Conservation (phyloP, 2,797 vertebrate species). For the Eutrigla gurnardus region DNA sequence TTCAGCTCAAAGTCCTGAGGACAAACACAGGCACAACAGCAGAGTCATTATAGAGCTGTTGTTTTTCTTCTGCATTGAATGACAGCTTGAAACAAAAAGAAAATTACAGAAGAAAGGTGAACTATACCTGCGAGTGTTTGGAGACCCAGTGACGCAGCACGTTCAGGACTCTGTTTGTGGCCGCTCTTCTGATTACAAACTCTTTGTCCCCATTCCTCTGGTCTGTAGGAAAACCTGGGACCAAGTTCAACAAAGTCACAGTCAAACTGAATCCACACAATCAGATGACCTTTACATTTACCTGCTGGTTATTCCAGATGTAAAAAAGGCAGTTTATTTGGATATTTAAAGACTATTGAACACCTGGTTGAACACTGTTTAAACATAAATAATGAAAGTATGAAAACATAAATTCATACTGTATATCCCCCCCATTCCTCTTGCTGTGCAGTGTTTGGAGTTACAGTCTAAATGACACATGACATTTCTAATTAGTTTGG, state of each 20-base stretch:
- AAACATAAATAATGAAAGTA: neutral
- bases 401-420: neutral
- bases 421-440: neutral
- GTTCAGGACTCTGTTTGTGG: slow-evolving; percentile 96
- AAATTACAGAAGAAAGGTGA: neutral
- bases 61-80: neutral
- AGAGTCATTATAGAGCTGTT: slow-evolving; percentile 23
- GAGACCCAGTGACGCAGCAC: slow-evolving; percentile 98
- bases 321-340: neutral
- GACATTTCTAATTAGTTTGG: neutral
- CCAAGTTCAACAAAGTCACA: slow-evolving; percentile 11
- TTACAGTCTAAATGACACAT: neutral
- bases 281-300: neutral
- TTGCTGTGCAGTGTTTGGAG: no score
- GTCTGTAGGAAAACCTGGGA: slow-evolving; percentile 91
- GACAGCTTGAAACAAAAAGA: neutral
- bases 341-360: neutral
- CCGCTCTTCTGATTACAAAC: slow-evolving; percentile 95
- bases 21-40: slow-evolving; percentile 35
- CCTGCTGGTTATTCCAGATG: neutral
- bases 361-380: neutral
- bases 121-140: slow-evolving; percentile 93
- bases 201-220: slow-evolving; percentile 97
- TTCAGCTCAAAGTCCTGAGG: slow-evolving; percentile 94
- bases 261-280: neutral